phyloP scores from a whole-genome alignment of 2,113 vertebrate genomes.

The Pao palembangensis region DNA sequence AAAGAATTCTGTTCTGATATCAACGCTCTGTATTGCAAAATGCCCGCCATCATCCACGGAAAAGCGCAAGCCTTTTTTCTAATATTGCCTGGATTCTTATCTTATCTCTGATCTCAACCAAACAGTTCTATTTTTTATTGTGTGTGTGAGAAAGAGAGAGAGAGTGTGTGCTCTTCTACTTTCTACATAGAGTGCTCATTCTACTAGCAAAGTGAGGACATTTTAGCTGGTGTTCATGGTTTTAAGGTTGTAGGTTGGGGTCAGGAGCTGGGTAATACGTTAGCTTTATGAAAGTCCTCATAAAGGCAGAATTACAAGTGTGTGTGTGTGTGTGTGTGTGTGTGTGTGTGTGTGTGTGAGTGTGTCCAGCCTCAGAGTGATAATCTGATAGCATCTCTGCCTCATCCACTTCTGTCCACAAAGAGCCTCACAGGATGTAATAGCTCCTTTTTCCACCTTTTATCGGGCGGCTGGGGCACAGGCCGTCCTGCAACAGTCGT shows the following conservation, averaged over 20 bases:
- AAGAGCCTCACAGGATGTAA: constrained; percentile 37
- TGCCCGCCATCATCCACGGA: not conserved
- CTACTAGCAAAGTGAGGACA: too few relatives aligned
- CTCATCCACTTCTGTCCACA: constrained; percentile 36
- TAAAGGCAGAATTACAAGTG: too few relatives aligned
- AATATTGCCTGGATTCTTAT: constrained; percentile 37
- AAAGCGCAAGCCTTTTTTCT: constrained; percentile 37
- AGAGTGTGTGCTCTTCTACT: too few relatives aligned
- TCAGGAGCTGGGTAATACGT: too few relatives aligned
- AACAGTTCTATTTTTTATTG: constrained; percentile 21
- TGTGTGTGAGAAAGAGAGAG: not conserved
- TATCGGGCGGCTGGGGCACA: constrained; percentile 18
- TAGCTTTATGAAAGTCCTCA: too few relatives aligned
- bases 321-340: not conserved
- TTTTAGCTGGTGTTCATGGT: too few relatives aligned
- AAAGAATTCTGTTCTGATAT: not conserved
- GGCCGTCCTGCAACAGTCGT: constrained; percentile 42
- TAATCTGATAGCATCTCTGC: constrained; percentile 42
- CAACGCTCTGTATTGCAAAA: constrained; percentile 40
- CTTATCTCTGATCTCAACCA: constrained; percentile 50
- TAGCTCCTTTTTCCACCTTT: constrained; percentile 32
- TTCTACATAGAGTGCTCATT: too few relatives aligned
- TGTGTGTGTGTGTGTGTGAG: constrained; percentile 21
- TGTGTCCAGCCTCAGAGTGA: constrained; percentile 18
- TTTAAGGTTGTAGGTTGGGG: too few relatives aligned